These are phyloP conservation scores for Cacoxenus indagator DNA, from an alignment of 2,888 invertebrate species.

Conservation along the genomic window DNA sequence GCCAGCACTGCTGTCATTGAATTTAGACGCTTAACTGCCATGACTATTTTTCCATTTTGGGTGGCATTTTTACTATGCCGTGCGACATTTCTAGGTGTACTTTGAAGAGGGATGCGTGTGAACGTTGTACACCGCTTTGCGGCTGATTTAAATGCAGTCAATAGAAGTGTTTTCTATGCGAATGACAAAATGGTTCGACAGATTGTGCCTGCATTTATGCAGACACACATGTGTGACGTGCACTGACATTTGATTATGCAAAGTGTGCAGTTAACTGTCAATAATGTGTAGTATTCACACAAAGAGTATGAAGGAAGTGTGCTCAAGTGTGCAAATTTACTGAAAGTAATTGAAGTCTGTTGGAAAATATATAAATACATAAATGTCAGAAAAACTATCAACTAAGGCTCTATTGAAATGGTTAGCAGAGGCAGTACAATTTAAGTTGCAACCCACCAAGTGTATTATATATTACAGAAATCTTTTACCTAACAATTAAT, in stretches of 20 bases:
- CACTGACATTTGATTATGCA: neutral
- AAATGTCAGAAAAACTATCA: no score
- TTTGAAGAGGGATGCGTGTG: neutral
- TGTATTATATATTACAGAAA: no score
- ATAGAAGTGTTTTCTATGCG: slow-evolving; percentile 4
- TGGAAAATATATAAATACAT: no score
- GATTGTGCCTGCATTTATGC: neutral
- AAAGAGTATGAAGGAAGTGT: neutral
- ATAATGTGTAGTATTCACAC: no score
- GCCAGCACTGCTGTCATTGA: neutral
- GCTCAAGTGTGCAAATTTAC: neutral
- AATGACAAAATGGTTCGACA: slow-evolving; percentile 15
- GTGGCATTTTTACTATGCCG: slow-evolving; percentile 35
- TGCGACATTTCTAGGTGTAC: no score
- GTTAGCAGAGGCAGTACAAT: no score
- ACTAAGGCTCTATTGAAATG: no score
- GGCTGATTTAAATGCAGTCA: slow-evolving; percentile 17
- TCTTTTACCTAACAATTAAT: no score
- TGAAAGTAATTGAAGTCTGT: no score
- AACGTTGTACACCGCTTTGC: neutral
- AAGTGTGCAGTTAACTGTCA: neutral
- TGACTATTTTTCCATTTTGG: slow-evolving; percentile 29
- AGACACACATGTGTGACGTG: neutral
- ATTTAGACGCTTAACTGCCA: neutral
- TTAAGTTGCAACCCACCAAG: no score